Evolutionary conservation across 2,888 invertebrate genomes (phyloP), one percentile per base, ranked within the genome.

Genomic region (Drosophila siamana): DNA sequence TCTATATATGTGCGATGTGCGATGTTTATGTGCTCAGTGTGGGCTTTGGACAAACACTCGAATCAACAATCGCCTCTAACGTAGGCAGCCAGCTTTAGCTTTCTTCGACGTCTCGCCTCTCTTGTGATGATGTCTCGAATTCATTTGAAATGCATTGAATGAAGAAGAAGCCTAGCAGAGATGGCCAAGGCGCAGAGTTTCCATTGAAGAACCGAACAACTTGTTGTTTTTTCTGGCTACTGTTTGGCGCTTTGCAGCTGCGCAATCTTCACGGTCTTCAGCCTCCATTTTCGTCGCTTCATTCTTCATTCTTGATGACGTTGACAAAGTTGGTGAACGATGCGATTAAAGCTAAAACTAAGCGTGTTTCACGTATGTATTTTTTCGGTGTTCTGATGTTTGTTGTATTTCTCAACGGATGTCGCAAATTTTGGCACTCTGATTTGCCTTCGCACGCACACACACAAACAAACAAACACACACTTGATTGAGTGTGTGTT

Each of bases 361-460:
- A 56, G 65, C 54, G 40, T 51, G 52, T 38, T 63, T 30, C 56
- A 22, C 16, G 33, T 22, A 47, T 22, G 13, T 51, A 30, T 38
- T 8, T 66, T 7, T 50, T 24, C 24, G 33, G 22, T 11, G 13
- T 24, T 43, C 22, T 30, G 43, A 28, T 26, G 16, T 43, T 16
- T 33, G 38, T 55, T 46, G 50, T 67, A 13, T 43, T 44, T 43
- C 22, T 43, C 52, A 72, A 88, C 84, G 88, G 84, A 88, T 88
- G 80, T 84, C 69, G 86, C 86, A 75, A 88, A 86, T 84, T 81
- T 84, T 82, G 77, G 78, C 77, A 83, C 74, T 70, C 74, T 75
- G 74, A 80, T 80, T 88, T 86, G 78, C 69, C 86, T 66, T 68
- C 62, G 51, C 60, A 55, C 54, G 56, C 36, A 47, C 40, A 67